Base-by-base conservation (phyloP, 1,140 invertebrate species). In the Liolophura sinensis region DNA sequence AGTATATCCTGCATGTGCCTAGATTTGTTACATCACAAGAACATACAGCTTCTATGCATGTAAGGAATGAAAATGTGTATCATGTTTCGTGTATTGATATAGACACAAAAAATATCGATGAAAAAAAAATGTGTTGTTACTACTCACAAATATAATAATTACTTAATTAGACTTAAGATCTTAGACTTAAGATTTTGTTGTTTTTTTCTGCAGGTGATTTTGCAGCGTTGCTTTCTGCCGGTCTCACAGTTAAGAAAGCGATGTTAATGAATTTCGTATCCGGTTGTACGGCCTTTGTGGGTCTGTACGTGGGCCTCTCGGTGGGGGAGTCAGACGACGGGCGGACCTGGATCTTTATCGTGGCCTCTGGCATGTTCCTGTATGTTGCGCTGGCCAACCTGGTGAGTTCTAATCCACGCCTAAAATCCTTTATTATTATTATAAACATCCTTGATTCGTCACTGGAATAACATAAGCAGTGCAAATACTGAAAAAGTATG, bases 151-250 rank as follows among this genome's bases (percentile, higher is more conserved):
- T 5, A 40, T 5, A 40, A 40, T 5, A 40, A 40, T 5, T 5
- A 40, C 31, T 40, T 5, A 9, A 40, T 52, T 52, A 7, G 3
- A 3, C 1, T 52, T 52, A 24, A 5, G 3, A 5, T 52, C 7
- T 52, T n/a, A 49, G n/a, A n/a, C n/a, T n/a, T n/a, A n/a, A n/a
- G n/a, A n/a, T n/a, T n/a, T 6, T 51, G 27, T 25, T 24, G 50
- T 56, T 31, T 56, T 18, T 55, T 65, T 7, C 64, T 69, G 65
- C 78, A 92, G 91, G 93, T 55, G 94, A 97, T 83, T 96, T 96
- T 87, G 94, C 94, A 18, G 92, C 96, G 49, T 85, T 97, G 15
- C 85, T 96, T 49, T 94, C 94, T 84, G 91, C 93, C 1, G 94
- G 94, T 48, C 62, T 91, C 88, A 85, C 87, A 0, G 82, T 89